Conservation (phyloP, 2,888 invertebrate species). For the Odontomyia ornata region DNA sequence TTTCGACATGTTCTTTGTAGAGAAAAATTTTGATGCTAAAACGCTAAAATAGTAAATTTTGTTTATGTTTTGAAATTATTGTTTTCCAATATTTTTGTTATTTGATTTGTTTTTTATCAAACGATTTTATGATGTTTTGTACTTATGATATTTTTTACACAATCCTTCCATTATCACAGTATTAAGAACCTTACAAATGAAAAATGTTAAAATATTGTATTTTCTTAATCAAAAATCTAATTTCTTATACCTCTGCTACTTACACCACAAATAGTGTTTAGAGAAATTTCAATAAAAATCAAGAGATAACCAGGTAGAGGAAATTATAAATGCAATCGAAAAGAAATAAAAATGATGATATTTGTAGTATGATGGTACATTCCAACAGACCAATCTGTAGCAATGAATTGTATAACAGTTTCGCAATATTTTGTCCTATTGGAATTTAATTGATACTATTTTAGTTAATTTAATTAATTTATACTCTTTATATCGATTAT, state of each 20-base stretch:
- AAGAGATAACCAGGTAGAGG: background rate
- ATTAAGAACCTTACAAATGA: slow-evolving; percentile 26
- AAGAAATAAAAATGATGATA: background rate
- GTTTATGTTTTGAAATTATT: background rate
- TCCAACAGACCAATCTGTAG: slow-evolving; percentile 28
- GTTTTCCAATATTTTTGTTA: background rate
- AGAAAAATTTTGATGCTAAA: background rate
- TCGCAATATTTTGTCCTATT: slow-evolving; percentile 43
- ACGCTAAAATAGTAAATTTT: background rate
- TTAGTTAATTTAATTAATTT: slow-evolving; percentile 44
- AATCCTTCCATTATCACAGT: slow-evolving; percentile 42
- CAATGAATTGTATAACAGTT: slow-evolving; percentile 37
- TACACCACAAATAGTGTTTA: slow-evolving; percentile 30
- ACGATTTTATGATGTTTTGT: slow-evolving; percentile 23
- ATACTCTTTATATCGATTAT: slow-evolving; percentile 45
- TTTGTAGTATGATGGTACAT: slow-evolving; percentile 28
- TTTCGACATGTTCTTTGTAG: too few relatives aligned
- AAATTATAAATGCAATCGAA: slow-evolving; percentile 2
- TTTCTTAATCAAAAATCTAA: background rate
- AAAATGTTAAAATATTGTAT: background rate
- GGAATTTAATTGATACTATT: slow-evolving; percentile 38
- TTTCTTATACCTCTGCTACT: slow-evolving; percentile 37
- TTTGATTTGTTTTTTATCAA: background rate
- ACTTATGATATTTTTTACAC: slow-evolving; percentile 37
- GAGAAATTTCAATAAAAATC: background rate